Percentiles rank a stretch among this genome's conserved stretches.
Evolutionary conservation across 2,888 invertebrate genomes (phyloP).

Genomic region (Drosophila mayaguana): DNA sequence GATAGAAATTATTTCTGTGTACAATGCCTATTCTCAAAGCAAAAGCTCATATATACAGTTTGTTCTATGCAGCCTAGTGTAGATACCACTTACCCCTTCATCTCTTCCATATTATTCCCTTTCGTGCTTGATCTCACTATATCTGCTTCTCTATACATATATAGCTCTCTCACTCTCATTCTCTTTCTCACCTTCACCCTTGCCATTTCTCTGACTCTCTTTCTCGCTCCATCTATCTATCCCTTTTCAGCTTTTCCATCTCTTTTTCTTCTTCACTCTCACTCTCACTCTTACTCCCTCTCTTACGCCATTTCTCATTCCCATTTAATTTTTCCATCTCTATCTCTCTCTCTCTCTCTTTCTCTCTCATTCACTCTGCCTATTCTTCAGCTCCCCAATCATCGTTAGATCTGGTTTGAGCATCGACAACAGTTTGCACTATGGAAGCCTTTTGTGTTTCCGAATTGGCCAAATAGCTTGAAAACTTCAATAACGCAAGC

Average conservation of each 20-base stretch:
- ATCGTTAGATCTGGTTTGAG: not conserved
- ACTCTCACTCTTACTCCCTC: too few species aligned
- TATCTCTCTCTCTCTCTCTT: not conserved
- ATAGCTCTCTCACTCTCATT: not conserved
- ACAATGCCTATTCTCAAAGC: not conserved
- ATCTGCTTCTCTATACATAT: not conserved
- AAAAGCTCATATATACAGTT: not conserved
- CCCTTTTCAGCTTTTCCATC: not conserved
- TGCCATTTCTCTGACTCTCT: not conserved
- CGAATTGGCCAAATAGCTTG: slow-evolving; percentile 6
- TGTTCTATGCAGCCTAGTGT: not conserved
- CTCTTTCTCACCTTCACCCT: too few species aligned
- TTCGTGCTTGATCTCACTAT: not conserved
- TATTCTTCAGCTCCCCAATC: not conserved
- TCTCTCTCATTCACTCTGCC: not conserved
- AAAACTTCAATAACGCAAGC: slow-evolving; percentile 1
- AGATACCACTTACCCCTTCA: not conserved
- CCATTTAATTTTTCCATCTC: not conserved
- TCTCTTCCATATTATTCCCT: not conserved
- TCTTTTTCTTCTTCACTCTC: not conserved
- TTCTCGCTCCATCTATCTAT: not conserved
- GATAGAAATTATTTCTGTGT: not conserved
- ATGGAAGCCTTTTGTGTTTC: not conserved
- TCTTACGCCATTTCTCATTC: too few species aligned
- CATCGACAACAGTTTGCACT: not conserved